A percentile compares a stretch with the other conserved stretches of the same genome.
Conservation (phyloP, 1,140 invertebrate genomes). For the Ctenoplectra terminalis region DNA sequence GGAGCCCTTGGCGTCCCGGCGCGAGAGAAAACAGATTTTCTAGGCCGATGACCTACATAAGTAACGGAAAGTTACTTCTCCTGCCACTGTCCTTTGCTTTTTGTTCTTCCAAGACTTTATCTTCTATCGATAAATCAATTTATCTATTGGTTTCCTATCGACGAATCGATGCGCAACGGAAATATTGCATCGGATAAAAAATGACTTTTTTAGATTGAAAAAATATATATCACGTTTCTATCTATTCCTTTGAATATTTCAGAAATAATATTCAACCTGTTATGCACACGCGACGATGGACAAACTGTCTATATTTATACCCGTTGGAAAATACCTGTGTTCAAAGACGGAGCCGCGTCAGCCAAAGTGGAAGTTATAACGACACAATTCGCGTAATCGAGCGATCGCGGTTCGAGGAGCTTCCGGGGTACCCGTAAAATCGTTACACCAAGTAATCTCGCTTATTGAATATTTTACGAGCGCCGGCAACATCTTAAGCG, state of each 20-base stretch:
- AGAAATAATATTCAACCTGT: neutral
- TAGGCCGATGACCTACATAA: constrained; percentile 13
- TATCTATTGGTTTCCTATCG: neutral
- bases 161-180: neutral
- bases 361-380: neutral
- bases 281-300: too few species aligned
- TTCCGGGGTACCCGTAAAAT: constrained; percentile 23
- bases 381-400: constrained; percentile 24
- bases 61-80: neutral
- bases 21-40: constrained; percentile 2
- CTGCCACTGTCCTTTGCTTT: neutral
- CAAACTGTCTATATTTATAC: neutral
- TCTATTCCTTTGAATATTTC: too few species aligned
- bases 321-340: neutral
- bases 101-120: too few species aligned
- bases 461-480: constrained; percentile 53
- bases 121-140: neutral
- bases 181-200: neutral
- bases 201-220: too few species aligned
- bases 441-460: constrained; percentile 42
- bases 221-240: too few species aligned
- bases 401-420: constrained; percentile 7
- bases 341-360: neutral
- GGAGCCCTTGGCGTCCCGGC: neutral
- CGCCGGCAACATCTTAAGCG: constrained; percentile 31